Base-by-base conservation (phyloP, 2,888 invertebrate genomes). In the Notodonta ziczac region DNA sequence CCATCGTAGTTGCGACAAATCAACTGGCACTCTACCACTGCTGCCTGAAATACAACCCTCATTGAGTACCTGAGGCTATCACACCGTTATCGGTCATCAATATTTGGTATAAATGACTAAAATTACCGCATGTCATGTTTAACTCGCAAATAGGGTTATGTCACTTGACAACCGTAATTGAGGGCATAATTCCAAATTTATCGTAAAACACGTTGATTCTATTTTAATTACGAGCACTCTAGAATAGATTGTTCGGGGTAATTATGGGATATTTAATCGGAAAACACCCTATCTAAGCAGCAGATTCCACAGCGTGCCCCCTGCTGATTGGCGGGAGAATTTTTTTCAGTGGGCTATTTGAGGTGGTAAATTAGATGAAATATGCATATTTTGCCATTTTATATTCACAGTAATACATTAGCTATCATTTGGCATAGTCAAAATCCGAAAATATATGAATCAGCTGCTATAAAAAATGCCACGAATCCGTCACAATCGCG, bases 401-500 rank as follows among this genome's bases (percentile, higher is more conserved):
- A 80, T 69, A 64, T 61, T 82, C 83, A 84, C 83, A 79, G 74
- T 70, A 78, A 72, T 82, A 81, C 74, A 80, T 83, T 61, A 76
- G 78, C 78, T 77, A 76, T 77, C 73, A 69, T 79, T 76, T 80
- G 59, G 62, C 63, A 71, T 61, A 65, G 66, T 74, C 67, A 83
- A 86, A 89, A 70, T 72, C 60, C 70, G 62, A 67, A 83, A 86
- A 82, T 81, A 68, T 69, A 74, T 78, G 78, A 83, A 87, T 91
- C 88, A 90, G 90, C 87, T 91, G 89, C 85, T 80, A 70, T 83
- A 92, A 93, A 90, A 91, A 89, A 90, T 93, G 93, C 93, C 93
- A 93, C 93, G 93, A 93, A 93, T 88, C 89, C 90, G 91, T 89
- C 90, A 89, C 86, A 92, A 91, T 91, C 93, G 94, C 93, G 94